Base-by-base conservation (phyloP, 1,140 invertebrate genomes). In the Dysdera silvatica region DNA sequence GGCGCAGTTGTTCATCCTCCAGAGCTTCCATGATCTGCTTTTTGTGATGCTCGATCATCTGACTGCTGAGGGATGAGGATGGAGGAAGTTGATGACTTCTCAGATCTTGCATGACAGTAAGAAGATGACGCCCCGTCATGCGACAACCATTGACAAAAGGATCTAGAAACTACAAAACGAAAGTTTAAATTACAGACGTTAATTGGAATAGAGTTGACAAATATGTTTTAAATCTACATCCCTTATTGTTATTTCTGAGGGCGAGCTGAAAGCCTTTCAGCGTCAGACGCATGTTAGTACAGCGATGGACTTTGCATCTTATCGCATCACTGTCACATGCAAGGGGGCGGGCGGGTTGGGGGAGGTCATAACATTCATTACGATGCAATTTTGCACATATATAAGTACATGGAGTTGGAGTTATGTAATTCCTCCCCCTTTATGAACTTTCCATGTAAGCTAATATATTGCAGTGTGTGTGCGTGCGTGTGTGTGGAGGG, bases 41-140 rank as follows among this genome's bases (percentile, higher is more conserved):
- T 58, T 74, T 71, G 47, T 77, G 75, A 23, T 71, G 64, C 28
- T 71, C 68, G n/a, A 76, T 72, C 40, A 75, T 41, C 20, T 69
- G 65, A 45, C 54, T 33, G 2, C 54, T 66, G 49, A 47, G 70
- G 26, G 43, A 69, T 65, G 37, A 62, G 20, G 8, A 68, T 18
- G 31, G n/a, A 55, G 67, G 67, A 4, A 72, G 71, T 40, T 72
- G 59, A 3, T 10, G 67, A 65, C 20, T 62, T 8, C 16, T 66
- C 56, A 76, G 41, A 33, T 74, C 72, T 24, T 74, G 72, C 62
- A 74, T 74, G 2, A 71, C 63, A 37, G 65, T 70, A 41, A 76
- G 67, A 12, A 76, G 65, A 16, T 67, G 69, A 37, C 71, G 68
- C 4, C 71, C 73, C 12, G 68, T 71, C 10, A 61, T 43, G 10